Percentiles rank a stretch among this genome's conserved stretches.
phyloP scores from a whole-genome alignment of 2,888 invertebrate genomes.

The Torymus tubicola region DNA sequence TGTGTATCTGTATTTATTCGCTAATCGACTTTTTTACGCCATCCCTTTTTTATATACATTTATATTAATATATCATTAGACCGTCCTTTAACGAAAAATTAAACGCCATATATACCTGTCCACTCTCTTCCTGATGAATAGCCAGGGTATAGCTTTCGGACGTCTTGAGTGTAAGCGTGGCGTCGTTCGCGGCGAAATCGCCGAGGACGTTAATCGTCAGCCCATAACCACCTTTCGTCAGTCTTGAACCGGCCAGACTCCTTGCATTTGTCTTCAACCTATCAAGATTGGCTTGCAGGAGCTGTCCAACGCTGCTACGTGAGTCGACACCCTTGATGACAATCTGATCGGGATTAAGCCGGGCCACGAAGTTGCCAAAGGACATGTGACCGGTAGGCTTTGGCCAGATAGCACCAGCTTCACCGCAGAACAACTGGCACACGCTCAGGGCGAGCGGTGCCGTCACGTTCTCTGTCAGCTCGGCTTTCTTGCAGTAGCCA shows the following conservation, averaged over 20 bases:
- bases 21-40: too few relatives aligned
- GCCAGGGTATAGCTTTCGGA: conserved; percentile 59
- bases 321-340: conserved; percentile 73
- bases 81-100: background rate
- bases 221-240: conserved; percentile 55
- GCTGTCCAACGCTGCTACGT: conserved; percentile 68
- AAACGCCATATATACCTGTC: conserved; percentile 52
- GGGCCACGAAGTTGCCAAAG: conserved; percentile 78
- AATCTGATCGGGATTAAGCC: conserved; percentile 78
- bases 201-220: conserved; percentile 63
- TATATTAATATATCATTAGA: background rate
- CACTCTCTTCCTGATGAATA: conserved; percentile 60
- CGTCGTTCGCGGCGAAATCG: conserved; percentile 50
- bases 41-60: background rate
- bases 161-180: conserved; percentile 78
- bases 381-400: conserved; percentile 80
- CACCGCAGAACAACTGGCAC: conserved; percentile 82
- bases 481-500: conserved; percentile 69
- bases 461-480: conserved; percentile 63
- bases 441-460: conserved; percentile 76
- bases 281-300: conserved; percentile 64
- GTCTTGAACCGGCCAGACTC: conserved; percentile 14
- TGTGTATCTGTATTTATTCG: background rate
- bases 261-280: conserved; percentile 61
- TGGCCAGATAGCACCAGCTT: conserved; percentile 82